A percentile compares a stretch with the other conserved stretches of the same genome.
Evolutionary conservation across 2,797 vertebrate genomes (phyloP).

Genomic region (Neosilurus mollespiculum): DNA sequence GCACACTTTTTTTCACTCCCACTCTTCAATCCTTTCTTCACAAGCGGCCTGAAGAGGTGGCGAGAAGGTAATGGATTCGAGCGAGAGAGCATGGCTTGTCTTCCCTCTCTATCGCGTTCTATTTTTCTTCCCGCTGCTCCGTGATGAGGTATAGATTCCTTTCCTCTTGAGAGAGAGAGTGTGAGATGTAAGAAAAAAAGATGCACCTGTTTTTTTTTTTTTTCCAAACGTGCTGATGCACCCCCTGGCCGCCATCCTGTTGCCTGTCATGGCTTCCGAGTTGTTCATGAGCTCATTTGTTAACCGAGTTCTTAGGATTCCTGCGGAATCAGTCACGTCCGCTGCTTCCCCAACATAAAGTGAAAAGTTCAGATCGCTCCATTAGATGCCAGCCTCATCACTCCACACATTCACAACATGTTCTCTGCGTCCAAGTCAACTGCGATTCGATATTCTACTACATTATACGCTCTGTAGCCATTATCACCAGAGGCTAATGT

Average conservation of each 20-base stretch:
- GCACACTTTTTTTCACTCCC: slow-evolving; percentile 31
- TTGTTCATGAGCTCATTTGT: slow-evolving; percentile 27
- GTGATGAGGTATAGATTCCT: slow-evolving; percentile 51
- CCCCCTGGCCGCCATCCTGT: slow-evolving; percentile 6
- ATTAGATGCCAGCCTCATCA: not conserved
- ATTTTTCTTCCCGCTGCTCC: slow-evolving; percentile 33
- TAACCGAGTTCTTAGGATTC: not conserved
- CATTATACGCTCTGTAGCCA: not conserved
- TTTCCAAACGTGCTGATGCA: slow-evolving; percentile 14
- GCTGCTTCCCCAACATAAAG: not conserved
- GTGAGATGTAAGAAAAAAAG: not conserved
- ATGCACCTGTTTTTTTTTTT: slow-evolving; percentile 35
- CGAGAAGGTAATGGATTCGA: slow-evolving; percentile 53
- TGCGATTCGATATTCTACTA: not conserved
- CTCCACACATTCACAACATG: not conserved
- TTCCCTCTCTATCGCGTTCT: slow-evolving; percentile 12
- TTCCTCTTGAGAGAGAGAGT: slow-evolving; percentile 29
- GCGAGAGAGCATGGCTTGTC: slow-evolving; percentile 16
- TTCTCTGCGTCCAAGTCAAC: not conserved
- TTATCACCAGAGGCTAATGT: not conserved
- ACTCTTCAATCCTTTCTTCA: slow-evolving; percentile 39
- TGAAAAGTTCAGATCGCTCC: not conserved
- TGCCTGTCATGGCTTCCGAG: not conserved
- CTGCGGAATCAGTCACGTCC: not conserved
- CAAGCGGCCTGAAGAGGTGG: slow-evolving; percentile 35